Base-by-base conservation (phyloP, 2,113 vertebrate genomes). In the Syngnathus floridae region DNA sequence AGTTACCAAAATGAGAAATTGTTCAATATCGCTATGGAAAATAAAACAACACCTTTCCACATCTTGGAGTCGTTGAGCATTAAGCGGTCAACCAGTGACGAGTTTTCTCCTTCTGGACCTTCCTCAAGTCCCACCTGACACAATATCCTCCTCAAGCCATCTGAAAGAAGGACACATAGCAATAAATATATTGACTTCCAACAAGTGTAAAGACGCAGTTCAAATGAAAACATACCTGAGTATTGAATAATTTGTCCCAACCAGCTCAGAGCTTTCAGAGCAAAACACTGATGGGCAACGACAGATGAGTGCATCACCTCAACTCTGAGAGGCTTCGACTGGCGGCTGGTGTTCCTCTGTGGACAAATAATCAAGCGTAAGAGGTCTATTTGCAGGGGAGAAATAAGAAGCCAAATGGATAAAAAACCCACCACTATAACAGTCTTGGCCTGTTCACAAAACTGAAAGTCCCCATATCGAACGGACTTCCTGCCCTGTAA, bases 261-360 rank as follows among this genome's bases (percentile, higher is more conserved):
- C 96, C 97, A 99, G 71, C 88, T 88, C 22, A 99, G 91, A 40
- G 93, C 86, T 80, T 94, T 95, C 81, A 99, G 92, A 63, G 95
- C 95, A 70, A 98, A 99, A 80, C 94, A 94, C 88, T 99, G 96
- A 85, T 99, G 96, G 56, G 96, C 95, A 21, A 98, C 96, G 45
- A 98, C 91, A 38, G 95, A 94, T 0, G 97, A 97, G 90, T 97
- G 95, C 95, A 99, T 99, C 72, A 99, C 95, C 85, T 98, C 93
- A 41, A 99, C 97, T 71, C 95, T 90, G 71, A 99, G 84, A 13
- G 97, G 97, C 71, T 97, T 98, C 14, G 95, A 96, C 88, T 98
- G 95, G 46, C 97, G 94, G 81, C 95, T 95, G 67, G 95, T 98
- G 90, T 94, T 97, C 82, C 96, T 93, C 97, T 98, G 90, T 36